Base-by-base conservation (phyloP, 2,888 invertebrate genomes). In the Crocallis elinguaria region DNA sequence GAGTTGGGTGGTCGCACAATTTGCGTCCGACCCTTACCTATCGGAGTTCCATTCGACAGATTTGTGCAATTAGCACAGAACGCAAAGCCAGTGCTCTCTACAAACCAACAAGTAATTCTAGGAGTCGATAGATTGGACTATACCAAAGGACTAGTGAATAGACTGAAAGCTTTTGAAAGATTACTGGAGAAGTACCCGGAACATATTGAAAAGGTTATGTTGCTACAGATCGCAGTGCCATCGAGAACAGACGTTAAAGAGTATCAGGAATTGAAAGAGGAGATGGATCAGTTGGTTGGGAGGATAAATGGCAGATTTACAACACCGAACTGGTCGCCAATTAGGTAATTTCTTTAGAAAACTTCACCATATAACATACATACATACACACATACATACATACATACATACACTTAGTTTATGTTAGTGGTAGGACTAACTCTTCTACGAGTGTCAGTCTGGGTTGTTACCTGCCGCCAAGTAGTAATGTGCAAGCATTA, bases 271-370 rank as follows among this genome's bases (percentile, higher is more conserved):
- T 86, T 98, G 50, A 98, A 98, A 73, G 96, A 97, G 69, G 97
- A 97, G 79, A 96, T 98, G 92, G 97, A 98, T 82, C 97, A 97
- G 74, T 79, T 97, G 42, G 97, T 98, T 37, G 97, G 96, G 12
- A 92, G 95, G 51, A 97, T 98, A 53, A 98, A 98, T 76, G 97
- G 97, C 11, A 94, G 95, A 50, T 97, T 97, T 72, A 96, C 97
- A 0, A 97, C 97, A 0, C 96, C 97, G 0, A 97, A 96, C 79
- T 98, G 98, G 98, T 97, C 97, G 0, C 98, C 98, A 0, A 97
- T 98, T 64, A 93, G 95, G 84, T 92, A 64, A 71, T 66, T 57
- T 41, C 5, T 7, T 16, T 8, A 16, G 8, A 25, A 7, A 19
- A 19, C 2, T 8, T 6, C n/a, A 11, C 21, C 30, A 29, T 35